Percentiles rank a stretch among this genome's conserved stretches.
phyloP scores from a whole-genome alignment of 1,140 invertebrate genomes.

The Heliconius melpomene region DNA sequence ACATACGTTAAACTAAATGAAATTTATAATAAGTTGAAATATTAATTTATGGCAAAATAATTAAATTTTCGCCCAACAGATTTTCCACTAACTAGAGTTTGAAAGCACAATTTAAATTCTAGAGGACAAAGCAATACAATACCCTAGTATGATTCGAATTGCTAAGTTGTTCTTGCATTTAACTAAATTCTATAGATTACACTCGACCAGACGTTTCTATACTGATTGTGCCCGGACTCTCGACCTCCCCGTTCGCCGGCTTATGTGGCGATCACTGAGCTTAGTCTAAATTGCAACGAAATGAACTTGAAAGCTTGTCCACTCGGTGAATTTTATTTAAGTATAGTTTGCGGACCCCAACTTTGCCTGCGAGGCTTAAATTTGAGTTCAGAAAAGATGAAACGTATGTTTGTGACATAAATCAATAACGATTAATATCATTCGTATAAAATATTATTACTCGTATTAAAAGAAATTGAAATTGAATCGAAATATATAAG shows the following conservation, averaged over 20 bases:
- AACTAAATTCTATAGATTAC: conserved; percentile 49
- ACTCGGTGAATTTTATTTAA: conserved; percentile 33
- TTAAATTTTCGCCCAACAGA: background rate
- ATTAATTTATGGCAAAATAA: conserved; percentile 33
- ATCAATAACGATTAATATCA: no score
- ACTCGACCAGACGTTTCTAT: conserved; percentile 43
- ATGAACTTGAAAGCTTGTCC: conserved; percentile 37
- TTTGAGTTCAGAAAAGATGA: background rate
- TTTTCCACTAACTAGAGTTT: background rate
- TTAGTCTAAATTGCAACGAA: conserved; percentile 69
- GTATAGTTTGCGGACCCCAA: conserved; percentile 10
- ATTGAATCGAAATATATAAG: no score
- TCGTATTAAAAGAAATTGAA: no score
- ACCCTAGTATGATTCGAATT: conserved; percentile 42
- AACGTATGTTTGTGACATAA: no score
- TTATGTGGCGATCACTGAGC: conserved; percentile 62
- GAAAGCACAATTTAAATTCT: background rate
- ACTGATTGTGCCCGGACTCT: conserved; percentile 51
- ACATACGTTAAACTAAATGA: background rate
- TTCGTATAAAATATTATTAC: no score
- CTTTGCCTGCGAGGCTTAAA: background rate
- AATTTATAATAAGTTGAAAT: conserved; percentile 22
- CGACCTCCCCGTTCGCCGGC: conserved; percentile 56
- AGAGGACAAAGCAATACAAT: conserved; percentile 19
- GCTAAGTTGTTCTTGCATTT: conserved; percentile 49